phyloP scores from a whole-genome alignment of 2,113 vertebrate species.

The Corythornis cristatus region DNA sequence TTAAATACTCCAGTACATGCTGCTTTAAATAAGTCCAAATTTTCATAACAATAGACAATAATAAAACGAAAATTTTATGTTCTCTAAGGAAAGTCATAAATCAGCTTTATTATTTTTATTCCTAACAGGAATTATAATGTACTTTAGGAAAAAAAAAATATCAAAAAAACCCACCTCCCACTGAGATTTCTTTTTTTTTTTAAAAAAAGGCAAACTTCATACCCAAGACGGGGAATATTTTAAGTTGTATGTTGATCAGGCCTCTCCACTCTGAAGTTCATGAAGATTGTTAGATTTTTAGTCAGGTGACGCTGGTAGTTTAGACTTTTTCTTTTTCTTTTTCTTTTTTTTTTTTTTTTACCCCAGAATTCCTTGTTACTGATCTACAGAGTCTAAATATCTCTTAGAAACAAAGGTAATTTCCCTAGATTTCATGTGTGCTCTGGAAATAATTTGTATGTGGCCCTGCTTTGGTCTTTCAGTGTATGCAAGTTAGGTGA shows the following conservation, averaged over 20 bases:
- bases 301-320: neutral
- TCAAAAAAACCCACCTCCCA: neutral
- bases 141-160: neutral
- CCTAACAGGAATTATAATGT: neutral
- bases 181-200: neutral
- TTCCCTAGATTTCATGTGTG: neutral
- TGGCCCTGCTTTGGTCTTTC: neutral
- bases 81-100: neutral
- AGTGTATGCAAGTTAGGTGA: neutral
- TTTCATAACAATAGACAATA: conserved; percentile 33
- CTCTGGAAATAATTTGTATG: neutral
- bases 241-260: neutral
- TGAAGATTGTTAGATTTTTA: neutral
- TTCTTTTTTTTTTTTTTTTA: neutral
- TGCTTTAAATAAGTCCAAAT: conserved; percentile 39
- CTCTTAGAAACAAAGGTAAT: neutral
- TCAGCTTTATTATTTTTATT: conserved; percentile 6
- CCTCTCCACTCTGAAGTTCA: neutral
- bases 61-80: neutral
- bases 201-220: neutral
- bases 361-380: neutral
- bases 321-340: neutral
- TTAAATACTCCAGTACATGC: neutral
- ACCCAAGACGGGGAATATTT: neutral
- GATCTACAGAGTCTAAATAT: neutral